A percentile compares a stretch with the other conserved stretches of the same genome.
These are phyloP conservation scores for Siniperca knerii DNA, from an alignment of 2,113 vertebrate genomes.

Conservation along the genomic window DNA sequence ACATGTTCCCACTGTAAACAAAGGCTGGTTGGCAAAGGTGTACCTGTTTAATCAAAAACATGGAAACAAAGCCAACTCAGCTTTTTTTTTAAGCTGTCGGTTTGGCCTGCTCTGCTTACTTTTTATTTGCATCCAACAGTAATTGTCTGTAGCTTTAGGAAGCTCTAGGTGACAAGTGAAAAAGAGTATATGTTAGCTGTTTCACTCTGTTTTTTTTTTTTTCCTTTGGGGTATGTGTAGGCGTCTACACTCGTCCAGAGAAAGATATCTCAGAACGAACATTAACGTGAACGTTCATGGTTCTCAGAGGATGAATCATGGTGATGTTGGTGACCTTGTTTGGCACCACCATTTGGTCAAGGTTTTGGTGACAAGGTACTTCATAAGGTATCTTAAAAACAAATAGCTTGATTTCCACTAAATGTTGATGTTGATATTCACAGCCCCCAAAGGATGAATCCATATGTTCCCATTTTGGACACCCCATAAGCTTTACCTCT, in stretches of 20 bases:
- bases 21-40: slow-evolving; percentile 34
- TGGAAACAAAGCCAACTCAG: slow-evolving; percentile 49
- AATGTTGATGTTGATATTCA: background rate
- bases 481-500: background rate
- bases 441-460: background rate
- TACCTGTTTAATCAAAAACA: slow-evolving; percentile 58
- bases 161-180: slow-evolving; percentile 66
- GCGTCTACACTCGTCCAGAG: background rate
- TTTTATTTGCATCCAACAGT: slow-evolving; percentile 58
- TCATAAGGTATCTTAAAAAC: background rate
- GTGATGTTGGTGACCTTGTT: background rate
- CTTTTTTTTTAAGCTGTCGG: slow-evolving; percentile 19
- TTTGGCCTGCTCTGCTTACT: slow-evolving; percentile 21
- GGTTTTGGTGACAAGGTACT: background rate
- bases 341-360: background rate
- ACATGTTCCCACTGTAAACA: slow-evolving; percentile 53
- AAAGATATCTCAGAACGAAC: background rate
- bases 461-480: background rate
- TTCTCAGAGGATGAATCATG: background rate
- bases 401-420: background rate
- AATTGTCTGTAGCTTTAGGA: slow-evolving; percentile 64
- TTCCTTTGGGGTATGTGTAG: slow-evolving; percentile 17
- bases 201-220: slow-evolving; percentile 6
- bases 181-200: slow-evolving; percentile 57
- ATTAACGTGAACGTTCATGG: background rate